Evolutionary conservation across 2,888 invertebrate species (phyloP).

Genomic region (Zele albiditarsus): DNA sequence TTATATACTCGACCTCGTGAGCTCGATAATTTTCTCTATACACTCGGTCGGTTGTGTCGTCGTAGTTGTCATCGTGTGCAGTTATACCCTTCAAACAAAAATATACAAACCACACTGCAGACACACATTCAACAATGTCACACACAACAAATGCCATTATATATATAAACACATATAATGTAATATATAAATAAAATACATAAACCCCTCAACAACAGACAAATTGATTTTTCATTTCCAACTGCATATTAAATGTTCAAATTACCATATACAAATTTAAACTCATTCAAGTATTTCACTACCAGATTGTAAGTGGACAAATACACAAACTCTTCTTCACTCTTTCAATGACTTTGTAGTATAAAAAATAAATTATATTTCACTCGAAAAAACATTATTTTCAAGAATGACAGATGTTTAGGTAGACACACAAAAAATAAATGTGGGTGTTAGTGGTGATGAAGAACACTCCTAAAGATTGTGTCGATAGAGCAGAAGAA

Average conservation of each 20-base stretch:
- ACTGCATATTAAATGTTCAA: background rate
- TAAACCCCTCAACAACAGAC: background rate
- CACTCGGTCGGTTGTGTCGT: background rate
- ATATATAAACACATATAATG: too few relatives aligned
- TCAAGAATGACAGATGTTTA: background rate
- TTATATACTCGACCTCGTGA: constrained; percentile 23
- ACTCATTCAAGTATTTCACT: background rate
- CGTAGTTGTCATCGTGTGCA: background rate
- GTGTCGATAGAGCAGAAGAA: background rate
- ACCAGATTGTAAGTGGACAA: background rate
- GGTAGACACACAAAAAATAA: background rate
- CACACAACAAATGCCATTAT: constrained; percentile 23
- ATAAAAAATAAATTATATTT: too few relatives aligned
- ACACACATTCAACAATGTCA: constrained; percentile 13
- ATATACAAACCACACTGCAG: background rate
- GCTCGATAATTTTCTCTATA: background rate
- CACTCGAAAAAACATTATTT: background rate
- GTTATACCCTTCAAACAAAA: background rate
- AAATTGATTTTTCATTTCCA: constrained; percentile 17
- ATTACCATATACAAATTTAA: background rate
- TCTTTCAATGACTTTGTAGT: too few relatives aligned
- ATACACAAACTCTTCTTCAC: background rate
- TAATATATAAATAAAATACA: too few relatives aligned
- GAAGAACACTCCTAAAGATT: background rate
- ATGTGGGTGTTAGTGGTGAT: constrained; percentile 1